Evolutionary conservation across 2,113 vertebrate genomes (phyloP), one percentile per base, ranked within the genome.

Genomic region (Mormyrus lacerda): DNA sequence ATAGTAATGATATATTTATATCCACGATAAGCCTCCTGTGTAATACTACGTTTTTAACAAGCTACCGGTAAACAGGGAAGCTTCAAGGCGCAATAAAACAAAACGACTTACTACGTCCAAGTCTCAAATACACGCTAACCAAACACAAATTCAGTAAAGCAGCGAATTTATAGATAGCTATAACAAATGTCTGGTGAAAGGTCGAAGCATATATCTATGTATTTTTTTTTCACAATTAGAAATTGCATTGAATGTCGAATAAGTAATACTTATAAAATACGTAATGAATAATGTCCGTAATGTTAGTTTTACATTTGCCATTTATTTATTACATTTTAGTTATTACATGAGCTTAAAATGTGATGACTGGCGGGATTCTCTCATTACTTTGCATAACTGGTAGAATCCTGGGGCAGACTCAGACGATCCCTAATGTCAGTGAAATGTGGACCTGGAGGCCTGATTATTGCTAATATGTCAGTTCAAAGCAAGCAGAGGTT

Each of bases 351-450:
- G 10, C 82, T 47, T 84, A 84, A 24, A 47, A n/a, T 24, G 21
- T 84, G 17, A 84, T 47, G 24, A 10, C 21, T 42, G 82, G 24
- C n/a, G 44, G 82, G 82, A 47, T 44, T 84, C 44, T 42, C 44
- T n/a, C 42, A 83, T 45, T 83, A 35, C 42, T 83, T 39, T 24
- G 7, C 13, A 44, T 82, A 82, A 82, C 76, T 44, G 42, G 35
- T 1, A 83, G 44, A 42, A 44, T 47, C 44, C 35, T 31, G 31
- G 13, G 35, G 31, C 31, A 35, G 27, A 85, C 21, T 51, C 84
- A 85, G 47, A 86, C 21, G 10, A n/a, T 69, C 17, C 53, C 24
- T 89, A 87, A 89, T 79, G 84, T 58, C 83, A 85, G 39, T 87
- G 61, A 51, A 85, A 73, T 69, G 76, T 45, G n/a, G 13, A 42